These are phyloP conservation scores for Notolepis coatsorum DNA, from an alignment of 2,797 vertebrate genomes.

Conservation along the genomic window DNA sequence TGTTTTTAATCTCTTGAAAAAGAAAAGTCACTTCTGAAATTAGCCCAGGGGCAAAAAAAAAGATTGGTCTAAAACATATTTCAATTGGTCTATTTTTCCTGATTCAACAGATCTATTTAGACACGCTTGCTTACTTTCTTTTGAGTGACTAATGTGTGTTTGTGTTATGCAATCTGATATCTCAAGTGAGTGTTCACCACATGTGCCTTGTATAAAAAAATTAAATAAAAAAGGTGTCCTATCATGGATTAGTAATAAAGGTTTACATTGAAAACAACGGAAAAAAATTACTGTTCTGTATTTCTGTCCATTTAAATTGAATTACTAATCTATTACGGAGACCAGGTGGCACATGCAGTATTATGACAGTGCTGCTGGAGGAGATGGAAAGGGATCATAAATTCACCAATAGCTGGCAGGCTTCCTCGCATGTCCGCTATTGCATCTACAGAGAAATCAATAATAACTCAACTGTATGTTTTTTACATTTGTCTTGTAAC, in stretches of 20 bases:
- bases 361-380: neutral
- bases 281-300: conserved; percentile 6
- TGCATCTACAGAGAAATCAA: conserved; percentile 37
- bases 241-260: conserved; percentile 76
- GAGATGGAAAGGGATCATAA: neutral
- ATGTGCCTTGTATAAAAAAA: conserved; percentile 73
- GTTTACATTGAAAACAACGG: conserved; percentile 81
- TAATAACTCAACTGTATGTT: neutral
- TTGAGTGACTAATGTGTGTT: conserved; percentile 18
- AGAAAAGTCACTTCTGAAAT: conserved; percentile 59
- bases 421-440: conserved; percentile 10
- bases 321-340: neutral
- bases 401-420: conserved; percentile 1
- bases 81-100: conserved; percentile 41
- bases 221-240: no score
- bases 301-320: conserved; percentile 9
- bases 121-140: conserved; percentile 17
- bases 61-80: conserved; percentile 57
- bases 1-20: conserved; percentile 73
- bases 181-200: conserved; percentile 55
- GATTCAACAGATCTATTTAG: conserved; percentile 41
- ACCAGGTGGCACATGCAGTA: neutral
- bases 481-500: no score
- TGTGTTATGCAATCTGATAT: conserved; percentile 44
- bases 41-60: conserved; percentile 56